Conservation (phyloP, 2,113 vertebrate genomes). For the Cinclus cinclus region DNA sequence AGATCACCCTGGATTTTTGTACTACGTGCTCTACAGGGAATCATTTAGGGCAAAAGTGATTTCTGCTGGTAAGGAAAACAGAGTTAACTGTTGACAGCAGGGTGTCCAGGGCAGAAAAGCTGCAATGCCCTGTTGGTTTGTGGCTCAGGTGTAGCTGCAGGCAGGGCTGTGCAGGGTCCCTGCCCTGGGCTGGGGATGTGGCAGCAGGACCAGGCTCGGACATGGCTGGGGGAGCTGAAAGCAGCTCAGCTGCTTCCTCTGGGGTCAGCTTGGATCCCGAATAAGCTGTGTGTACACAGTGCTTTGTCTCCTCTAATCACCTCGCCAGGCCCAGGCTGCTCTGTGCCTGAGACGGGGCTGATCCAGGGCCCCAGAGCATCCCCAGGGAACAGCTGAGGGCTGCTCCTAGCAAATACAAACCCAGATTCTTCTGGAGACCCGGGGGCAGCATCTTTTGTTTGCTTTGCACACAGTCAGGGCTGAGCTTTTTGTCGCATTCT, state of each 20-base stretch:
- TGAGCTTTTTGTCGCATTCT: background rate
- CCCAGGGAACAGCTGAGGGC: background rate
- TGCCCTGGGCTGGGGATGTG: background rate
- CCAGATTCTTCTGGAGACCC: background rate
- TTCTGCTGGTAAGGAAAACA: background rate
- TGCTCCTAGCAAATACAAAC: background rate
- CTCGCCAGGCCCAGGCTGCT: background rate
- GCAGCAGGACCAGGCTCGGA: background rate
- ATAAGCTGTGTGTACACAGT: background rate
- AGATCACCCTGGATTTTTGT: background rate
- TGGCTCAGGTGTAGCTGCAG: background rate
- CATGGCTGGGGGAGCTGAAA: background rate
- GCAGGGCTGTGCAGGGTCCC: background rate
- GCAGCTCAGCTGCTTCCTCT: slow-evolving; percentile 41
- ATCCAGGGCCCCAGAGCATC: background rate
- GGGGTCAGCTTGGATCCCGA: slow-evolving; percentile 15
- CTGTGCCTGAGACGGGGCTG: background rate
- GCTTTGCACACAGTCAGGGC: background rate
- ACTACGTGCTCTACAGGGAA: accelerated
- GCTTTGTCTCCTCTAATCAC: slow-evolving; percentile 28
- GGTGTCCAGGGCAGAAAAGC: background rate
- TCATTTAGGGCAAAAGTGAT: background rate
- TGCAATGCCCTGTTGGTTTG: background rate
- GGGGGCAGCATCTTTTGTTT: background rate
- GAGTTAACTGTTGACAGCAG: background rate